phyloP scores from a whole-genome alignment of 2,888 invertebrate genomes.

The Acronicta psi region DNA sequence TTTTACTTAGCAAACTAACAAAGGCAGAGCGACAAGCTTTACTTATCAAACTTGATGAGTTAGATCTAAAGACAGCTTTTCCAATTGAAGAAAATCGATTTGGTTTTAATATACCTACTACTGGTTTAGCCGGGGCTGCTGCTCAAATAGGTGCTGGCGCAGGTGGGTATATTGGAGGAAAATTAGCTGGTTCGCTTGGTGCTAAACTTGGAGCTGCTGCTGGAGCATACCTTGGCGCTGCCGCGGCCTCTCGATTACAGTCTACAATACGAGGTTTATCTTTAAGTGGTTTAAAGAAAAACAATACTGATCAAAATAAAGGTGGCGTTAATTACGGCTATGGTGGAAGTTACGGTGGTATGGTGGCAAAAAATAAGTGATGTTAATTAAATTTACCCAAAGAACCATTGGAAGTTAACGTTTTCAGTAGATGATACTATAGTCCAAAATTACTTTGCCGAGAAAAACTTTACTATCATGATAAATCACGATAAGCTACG shows the following conservation, averaged over 20 bases:
- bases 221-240: conserved; percentile 32
- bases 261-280: neutral
- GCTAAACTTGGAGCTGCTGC: conserved; percentile 31
- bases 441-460: no score
- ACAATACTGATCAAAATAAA: no score
- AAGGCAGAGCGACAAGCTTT: conserved; percentile 10
- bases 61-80: neutral
- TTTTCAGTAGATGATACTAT: no score
- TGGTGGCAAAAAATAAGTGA: neutral
- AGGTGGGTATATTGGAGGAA: conserved; percentile 20
- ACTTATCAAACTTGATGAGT: conserved; percentile 11
- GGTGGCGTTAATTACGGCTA: neutral
- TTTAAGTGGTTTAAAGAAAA: no score
- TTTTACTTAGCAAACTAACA: conserved; percentile 16
- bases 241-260: conserved; percentile 13
- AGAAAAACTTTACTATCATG: no score
- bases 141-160: conserved; percentile 21
- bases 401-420: no score
- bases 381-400: no score
- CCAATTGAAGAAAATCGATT: conserved; percentile 23
- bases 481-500: no score
- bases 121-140: conserved; percentile 1
- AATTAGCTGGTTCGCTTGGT: conserved; percentile 24
- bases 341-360: neutral
- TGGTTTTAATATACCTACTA: neutral